Percentiles rank a stretch among this genome's conserved stretches.
Conservation (phyloP, 2,797 vertebrate genomes). For the Nannoperca australis region DNA sequence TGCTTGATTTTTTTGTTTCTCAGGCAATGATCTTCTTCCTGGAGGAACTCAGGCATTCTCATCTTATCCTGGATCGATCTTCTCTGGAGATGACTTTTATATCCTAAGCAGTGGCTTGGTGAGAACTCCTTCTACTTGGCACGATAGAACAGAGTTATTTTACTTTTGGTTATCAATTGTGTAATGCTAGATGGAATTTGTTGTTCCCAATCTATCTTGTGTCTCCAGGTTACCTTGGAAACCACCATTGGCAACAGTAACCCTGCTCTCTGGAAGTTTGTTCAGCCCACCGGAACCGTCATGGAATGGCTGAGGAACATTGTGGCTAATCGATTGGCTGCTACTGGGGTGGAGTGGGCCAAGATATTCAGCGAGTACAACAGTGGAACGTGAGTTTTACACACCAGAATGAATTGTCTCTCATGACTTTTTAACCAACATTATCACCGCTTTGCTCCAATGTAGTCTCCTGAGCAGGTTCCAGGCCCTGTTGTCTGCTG, state of each 20-base stretch:
- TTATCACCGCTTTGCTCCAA: neutral
- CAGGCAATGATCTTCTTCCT: constrained; percentile 79
- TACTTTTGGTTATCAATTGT: neutral
- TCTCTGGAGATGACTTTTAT: constrained; percentile 97
- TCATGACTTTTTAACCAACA: constrained; percentile 3
- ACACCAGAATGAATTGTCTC: neutral
- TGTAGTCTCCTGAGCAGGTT: neutral
- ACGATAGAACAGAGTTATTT: neutral
- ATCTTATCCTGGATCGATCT: constrained; percentile 94
- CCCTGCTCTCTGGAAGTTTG: constrained; percentile 89
- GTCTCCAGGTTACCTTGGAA: constrained; percentile 90
- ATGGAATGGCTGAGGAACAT: constrained; percentile 95
- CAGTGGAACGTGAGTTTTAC: constrained; percentile 93
- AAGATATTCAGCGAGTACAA: constrained; percentile 89
- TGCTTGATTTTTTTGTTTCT: constrained; percentile 32
- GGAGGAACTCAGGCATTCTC: constrained; percentile 91
- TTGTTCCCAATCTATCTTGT: constrained; percentile 16
- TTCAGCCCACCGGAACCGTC: constrained; percentile 85
- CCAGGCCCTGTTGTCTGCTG: constrained; percentile 7
- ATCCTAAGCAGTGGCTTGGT: constrained; percentile 94
- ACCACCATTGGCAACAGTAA: constrained; percentile 97
- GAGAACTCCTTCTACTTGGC: constrained; percentile 60
- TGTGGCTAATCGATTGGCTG: constrained; percentile 92
- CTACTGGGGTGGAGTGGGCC: constrained; percentile 86
- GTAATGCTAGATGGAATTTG: neutral